These are phyloP conservation scores for Tetropium fuscum DNA, from an alignment of 2,888 invertebrate species.

Conservation along the genomic window DNA sequence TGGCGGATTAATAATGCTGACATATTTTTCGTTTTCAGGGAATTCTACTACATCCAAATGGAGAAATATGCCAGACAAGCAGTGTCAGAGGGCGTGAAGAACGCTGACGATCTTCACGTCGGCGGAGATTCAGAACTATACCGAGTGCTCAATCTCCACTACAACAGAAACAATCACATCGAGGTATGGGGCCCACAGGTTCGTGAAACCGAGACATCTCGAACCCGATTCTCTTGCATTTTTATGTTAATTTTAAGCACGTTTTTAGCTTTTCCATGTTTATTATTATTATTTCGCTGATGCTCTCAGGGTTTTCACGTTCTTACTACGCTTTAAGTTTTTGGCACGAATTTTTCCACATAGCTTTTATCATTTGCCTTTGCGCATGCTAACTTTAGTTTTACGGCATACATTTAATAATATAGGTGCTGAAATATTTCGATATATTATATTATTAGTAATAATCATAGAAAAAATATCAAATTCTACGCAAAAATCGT, in stretches of 20 bases:
- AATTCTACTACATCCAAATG: conserved; percentile 99
- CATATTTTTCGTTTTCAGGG: conserved; percentile 84
- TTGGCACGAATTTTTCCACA: too few relatives aligned
- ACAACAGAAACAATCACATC: conserved; percentile 97
- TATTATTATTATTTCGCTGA: conserved; percentile 2
- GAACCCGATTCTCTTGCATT: conserved; percentile 29
- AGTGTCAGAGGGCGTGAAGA: conserved; percentile 95
- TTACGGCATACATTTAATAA: too few relatives aligned
- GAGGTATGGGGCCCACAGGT: conserved; percentile 84
- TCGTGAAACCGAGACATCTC: conserved; percentile 67
- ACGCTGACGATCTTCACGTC: conserved; percentile 93
- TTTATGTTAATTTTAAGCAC: conserved; percentile 36
- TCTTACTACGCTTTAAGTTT: conserved; percentile 9
- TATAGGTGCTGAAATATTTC: too few relatives aligned
- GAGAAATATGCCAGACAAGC: conserved; percentile 99
- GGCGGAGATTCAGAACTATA: conserved; percentile 97
- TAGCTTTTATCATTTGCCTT: too few relatives aligned
- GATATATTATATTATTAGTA: too few relatives aligned
- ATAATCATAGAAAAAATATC: too few relatives aligned
- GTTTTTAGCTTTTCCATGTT: not conserved
- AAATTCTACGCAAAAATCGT: too few relatives aligned
- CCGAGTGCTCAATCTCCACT: conserved; percentile 97
- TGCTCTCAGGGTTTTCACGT: conserved; percentile 37
- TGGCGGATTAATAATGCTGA: too few relatives aligned
- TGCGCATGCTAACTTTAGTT: too few relatives aligned